Evolutionary conservation across 2,797 vertebrate species (phyloP), one percentile per base, ranked within the genome.

Genomic region (Amblyopsis hoosieri): DNA sequence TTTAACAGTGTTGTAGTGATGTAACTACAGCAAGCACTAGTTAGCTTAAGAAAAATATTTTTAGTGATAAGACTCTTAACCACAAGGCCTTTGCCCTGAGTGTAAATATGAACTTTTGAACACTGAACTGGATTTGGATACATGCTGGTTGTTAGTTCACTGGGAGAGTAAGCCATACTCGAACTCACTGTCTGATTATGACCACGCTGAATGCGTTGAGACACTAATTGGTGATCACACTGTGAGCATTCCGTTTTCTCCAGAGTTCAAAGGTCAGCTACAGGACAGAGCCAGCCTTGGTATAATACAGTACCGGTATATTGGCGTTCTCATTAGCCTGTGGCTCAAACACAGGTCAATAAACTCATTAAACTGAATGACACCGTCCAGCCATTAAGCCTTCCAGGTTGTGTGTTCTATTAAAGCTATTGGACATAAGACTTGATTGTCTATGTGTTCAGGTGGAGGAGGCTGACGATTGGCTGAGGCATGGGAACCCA

Each of bases 391-490:
- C 14, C 49, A 19, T 12, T 17, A 8, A 6, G n/a, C 19, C 47
- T 3, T 4, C 15, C 11, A 7, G 12, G 2, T 47, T 11, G 6
- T 47, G 56, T 46, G 15, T 57, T 45, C 15, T 45, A 7, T 46
- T 12, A 57, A 11, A 49, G 48, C 33, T n/a, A 6, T 9, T 5
- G 46, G 10, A 46, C 31, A 15, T 12, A 56, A 54, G 52, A 54
- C 52, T 45, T 68, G 12, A 51, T 50, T 12, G 50, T 69, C 1
- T 12, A n/a, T 9, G 55, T 63, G 62, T 12, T 14, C 45, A 99
- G 97, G 93, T 98, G 60, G 97, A 99, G 67, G 97, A 99, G 75
- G 96, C 97, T 0, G 97, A 99, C 6, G 97, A 98, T 73, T 99
- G 97, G 97, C 92, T 99, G 67, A 87, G 97, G 66, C 91, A 98